These are phyloP conservation scores for Scaptomyza polygonia DNA, from an alignment of 2,888 invertebrate species.

Conservation along the genomic window DNA sequence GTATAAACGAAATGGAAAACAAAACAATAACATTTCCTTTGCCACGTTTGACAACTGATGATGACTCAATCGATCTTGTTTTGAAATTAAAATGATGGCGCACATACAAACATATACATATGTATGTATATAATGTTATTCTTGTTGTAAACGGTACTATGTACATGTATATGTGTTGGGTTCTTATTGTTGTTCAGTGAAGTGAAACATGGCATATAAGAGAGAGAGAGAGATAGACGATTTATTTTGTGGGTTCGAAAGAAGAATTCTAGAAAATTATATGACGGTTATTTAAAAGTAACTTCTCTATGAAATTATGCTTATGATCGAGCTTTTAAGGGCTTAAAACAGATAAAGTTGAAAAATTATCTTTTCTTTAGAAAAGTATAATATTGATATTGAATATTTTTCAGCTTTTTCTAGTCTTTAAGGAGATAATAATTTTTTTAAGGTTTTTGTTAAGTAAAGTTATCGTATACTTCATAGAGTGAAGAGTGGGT, in stretches of 20 bases:
- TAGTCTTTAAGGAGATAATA: too few species aligned
- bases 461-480: too few species aligned
- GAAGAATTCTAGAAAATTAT: too few species aligned
- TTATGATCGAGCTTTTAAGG: too few species aligned
- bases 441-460: too few species aligned
- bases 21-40: constrained; percentile 41
- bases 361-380: too few species aligned
- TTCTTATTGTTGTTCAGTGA: constrained; percentile 50
- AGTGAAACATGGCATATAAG: constrained; percentile 42
- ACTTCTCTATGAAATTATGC: too few species aligned
- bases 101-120: constrained; percentile 5
- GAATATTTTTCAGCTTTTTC: too few species aligned
- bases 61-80: constrained; percentile 69
- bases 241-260: constrained; percentile 36
- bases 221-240: constrained; percentile 16
- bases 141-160: constrained; percentile 31
- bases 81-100: constrained; percentile 58
- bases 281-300: too few species aligned
- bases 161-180: constrained; percentile 11
- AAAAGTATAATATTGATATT: too few species aligned
- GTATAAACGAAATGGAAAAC: neutral
- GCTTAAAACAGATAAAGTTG: too few species aligned
- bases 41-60: constrained; percentile 36
- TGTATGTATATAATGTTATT: constrained; percentile 35
- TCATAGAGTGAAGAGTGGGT: too few species aligned